Base-by-base conservation (phyloP, 2,113 vertebrate species). In the Alexandromys fortis region DNA sequence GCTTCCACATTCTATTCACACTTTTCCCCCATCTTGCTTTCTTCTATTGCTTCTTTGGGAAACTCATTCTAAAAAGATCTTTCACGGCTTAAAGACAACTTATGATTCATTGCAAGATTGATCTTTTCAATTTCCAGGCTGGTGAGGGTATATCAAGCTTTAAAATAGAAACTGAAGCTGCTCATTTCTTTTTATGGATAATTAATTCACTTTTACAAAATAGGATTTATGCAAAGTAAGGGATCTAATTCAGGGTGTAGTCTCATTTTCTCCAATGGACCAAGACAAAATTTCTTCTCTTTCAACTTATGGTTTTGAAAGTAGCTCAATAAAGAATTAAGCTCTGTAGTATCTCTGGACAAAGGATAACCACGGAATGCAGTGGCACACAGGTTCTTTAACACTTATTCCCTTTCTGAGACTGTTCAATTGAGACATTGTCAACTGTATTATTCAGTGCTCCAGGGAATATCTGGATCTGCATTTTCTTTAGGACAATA, bases 41-140 rank as follows among this genome's bases (percentile, higher is more conserved):
- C 86, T 72, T n/a, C 35, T 88, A 17, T 1, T 68, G 11, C 49
- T 49, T 96, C 47, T n/a, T 93, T 94, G 42, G 96, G 47, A 52
- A 55, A 94, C 68, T 86, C 94, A 96, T 98, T 97, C 94, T 98
- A 96, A 95, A 97, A 96, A 93, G 78, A 94, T 97, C 52, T 95
- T 97, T 97, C 94, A 96, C 96, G 92, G 72, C 21, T 97, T 94
- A 17, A 26, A 96, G 91, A 98, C 95, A 97, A 97, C 90, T 97
- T 97, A 89, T 63, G 61, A 82, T 96, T 98, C 97, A 94, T 96
- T 98, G 91, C 65, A 98, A 98, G 98, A 98, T 97, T 98, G 97
- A 98, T 98, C 83, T 97, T 97, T 98, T 98, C 97, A 97, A 97
- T 98, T 98, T 98, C 96, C 92, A 92, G 61, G 90, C 94, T 95